Base-by-base conservation (phyloP, 2,888 invertebrate species). In the Tridacna crocea region DNA sequence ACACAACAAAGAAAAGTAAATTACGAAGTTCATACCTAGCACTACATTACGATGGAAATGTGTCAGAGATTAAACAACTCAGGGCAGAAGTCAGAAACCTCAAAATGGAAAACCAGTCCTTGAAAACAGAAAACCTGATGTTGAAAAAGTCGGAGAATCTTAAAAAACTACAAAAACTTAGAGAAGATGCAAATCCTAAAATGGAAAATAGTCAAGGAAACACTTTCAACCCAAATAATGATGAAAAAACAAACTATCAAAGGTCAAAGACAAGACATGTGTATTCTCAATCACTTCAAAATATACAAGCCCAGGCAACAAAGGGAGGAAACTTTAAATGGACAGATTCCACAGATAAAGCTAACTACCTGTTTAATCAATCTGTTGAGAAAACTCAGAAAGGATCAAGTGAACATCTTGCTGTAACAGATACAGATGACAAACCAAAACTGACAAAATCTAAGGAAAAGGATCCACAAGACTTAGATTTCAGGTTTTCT, bases 111-210 rank as follows among this genome's bases (percentile, higher is more conserved):
- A 86, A 86, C 74, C 75, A 84, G 78, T 74, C 74, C n/a, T 55
- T 86, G 10, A 84, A 79, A 74, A 81, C 82, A 19, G 84, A 83
- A 76, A 83, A 86, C 76, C 72, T 83, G 19, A 83, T 83, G 80
- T 70, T 81, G 58, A 86, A 86, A 72, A 86, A 86, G 75, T 81
- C 85, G 47, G 85, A 86, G 8, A 86, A 86, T 60, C 73, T 86
- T 22, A 86, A 86, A 48, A 83, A 86, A 65, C 70, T 86, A 6
- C 81, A 73, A n/a, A 86, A 83, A 68, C 58, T 86, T 26, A 63
- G 85, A 63, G 85, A 81, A 61, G 85, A 86, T 65, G 63, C 46
- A 3, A 70, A 76, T 65, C 26, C 68, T 13, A 36, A 15, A 24
- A 46, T 47, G 17, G 74, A 74, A 4, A 61, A 11, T 47, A 61